Conservation (phyloP, 2,888 invertebrate genomes). For the Lysandra coridon region DNA sequence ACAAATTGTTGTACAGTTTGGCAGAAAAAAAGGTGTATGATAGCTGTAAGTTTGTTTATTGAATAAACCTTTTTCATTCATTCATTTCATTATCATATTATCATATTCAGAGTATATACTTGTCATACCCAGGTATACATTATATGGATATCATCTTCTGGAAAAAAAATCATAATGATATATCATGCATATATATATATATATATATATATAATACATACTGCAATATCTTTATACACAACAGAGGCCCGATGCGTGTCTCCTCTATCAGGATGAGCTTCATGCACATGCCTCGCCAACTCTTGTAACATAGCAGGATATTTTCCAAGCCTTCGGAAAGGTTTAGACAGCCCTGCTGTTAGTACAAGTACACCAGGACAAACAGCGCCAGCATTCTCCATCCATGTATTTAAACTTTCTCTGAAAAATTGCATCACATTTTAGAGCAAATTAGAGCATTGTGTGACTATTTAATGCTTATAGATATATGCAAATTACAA, state of each 20-base stretch:
- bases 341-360: conserved; percentile 96
- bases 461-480: neutral
- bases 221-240: conserved; percentile 97
- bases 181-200: neutral
- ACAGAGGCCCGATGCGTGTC: conserved; percentile 97
- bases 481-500: neutral
- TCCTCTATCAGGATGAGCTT: conserved; percentile 96
- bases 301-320: conserved; percentile 97
- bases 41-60: too few relatives aligned
- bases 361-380: conserved; percentile 93
- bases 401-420: conserved; percentile 90
- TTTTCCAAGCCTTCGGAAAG: conserved; percentile 96
- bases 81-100: too few relatives aligned
- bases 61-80: too few relatives aligned
- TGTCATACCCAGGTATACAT: neutral
- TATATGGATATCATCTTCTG: neutral
- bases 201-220: conserved; percentile 64
- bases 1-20: too few relatives aligned
- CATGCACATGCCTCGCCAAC: conserved; percentile 96
- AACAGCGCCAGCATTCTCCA: conserved; percentile 93
- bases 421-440: conserved; percentile 63
- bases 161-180: neutral
- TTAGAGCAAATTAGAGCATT: neutral
- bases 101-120: neutral
- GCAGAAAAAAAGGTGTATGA: too few relatives aligned